These are phyloP conservation scores for Eulemur macaco DNA, from an alignment of 2,113 vertebrate species.

Conservation along the genomic window DNA sequence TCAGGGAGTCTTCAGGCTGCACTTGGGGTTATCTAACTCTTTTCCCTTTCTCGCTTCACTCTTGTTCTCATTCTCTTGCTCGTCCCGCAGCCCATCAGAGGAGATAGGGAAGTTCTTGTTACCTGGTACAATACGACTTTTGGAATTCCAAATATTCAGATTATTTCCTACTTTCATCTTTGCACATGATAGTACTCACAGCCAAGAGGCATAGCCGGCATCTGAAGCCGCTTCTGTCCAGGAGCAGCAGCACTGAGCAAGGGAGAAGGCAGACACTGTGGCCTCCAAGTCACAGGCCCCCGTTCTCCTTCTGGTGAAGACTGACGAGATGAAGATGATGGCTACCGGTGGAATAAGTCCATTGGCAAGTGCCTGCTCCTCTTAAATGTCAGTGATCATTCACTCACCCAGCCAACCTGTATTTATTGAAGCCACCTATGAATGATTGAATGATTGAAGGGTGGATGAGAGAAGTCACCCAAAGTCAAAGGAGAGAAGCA, in stretches of 20 bases:
- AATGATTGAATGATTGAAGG: not conserved
- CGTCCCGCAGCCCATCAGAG: not conserved
- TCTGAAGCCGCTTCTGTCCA: not conserved
- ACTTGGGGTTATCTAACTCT: not conserved
- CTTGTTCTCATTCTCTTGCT: not conserved
- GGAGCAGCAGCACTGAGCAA: not conserved
- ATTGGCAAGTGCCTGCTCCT: not conserved
- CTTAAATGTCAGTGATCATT: not conserved
- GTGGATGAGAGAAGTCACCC: not conserved
- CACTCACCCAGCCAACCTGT: not conserved
- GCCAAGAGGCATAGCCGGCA: not conserved
- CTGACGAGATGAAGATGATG: not conserved
- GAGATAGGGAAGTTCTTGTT: not conserved
- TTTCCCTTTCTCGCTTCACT: not conserved
- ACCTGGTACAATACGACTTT: constrained; percentile 54
- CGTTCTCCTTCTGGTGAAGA: not conserved
- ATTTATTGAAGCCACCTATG: not conserved
- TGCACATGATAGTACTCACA: not conserved
- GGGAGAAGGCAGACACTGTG: no score
- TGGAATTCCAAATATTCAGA: constrained; percentile 59
- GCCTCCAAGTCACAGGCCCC: not conserved
- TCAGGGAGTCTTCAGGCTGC: not conserved
- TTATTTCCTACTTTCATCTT: constrained; percentile 9
- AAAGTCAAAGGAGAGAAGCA: not conserved
- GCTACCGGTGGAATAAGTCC: rapidly evolving